Evolutionary conservation across 1,140 invertebrate species (phyloP).

Genomic region (Cyclina sinensis): DNA sequence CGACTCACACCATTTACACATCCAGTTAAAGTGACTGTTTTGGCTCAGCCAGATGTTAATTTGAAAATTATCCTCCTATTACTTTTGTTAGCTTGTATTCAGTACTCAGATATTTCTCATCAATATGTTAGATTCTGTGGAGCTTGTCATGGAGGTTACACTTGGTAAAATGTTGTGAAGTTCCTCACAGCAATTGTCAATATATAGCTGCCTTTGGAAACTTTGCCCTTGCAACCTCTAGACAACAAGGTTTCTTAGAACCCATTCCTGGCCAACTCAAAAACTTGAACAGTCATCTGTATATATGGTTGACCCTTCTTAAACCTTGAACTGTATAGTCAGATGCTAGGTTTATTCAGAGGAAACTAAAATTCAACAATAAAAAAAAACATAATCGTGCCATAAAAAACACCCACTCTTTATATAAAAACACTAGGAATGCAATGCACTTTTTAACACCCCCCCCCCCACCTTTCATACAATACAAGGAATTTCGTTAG

Average conservation of each 20-base stretch:
- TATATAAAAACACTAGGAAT: too few species aligned
- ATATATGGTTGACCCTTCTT: constrained; percentile 5
- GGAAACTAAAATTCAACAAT: too few species aligned
- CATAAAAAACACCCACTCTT: too few species aligned
- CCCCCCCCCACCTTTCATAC: too few species aligned
- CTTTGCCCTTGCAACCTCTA: constrained; percentile 23
- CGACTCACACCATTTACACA: constrained; percentile 4
- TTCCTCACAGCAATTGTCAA: background rate
- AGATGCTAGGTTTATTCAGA: constrained; percentile 41
- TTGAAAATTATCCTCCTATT: constrained; percentile 3
- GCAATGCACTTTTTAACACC: too few species aligned
- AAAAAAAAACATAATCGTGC: too few species aligned
- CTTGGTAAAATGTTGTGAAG: background rate
- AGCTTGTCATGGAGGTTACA: constrained; percentile 76
- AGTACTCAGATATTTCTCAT: constrained; percentile 85
- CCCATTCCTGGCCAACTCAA: background rate
- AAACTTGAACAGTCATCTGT: constrained; percentile 24
- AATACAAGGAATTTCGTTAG: too few species aligned
- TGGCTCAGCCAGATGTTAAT: constrained; percentile 24
- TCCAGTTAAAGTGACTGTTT: constrained; percentile 23
- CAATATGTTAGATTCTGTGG: constrained; percentile 84
- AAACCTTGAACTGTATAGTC: constrained; percentile 7
- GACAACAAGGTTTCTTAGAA: background rate
- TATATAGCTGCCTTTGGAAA: background rate
- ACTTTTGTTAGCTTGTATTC: constrained; percentile 74